Conservation (phyloP, 2,797 vertebrate genomes). For the Sebastes baramenuke region DNA sequence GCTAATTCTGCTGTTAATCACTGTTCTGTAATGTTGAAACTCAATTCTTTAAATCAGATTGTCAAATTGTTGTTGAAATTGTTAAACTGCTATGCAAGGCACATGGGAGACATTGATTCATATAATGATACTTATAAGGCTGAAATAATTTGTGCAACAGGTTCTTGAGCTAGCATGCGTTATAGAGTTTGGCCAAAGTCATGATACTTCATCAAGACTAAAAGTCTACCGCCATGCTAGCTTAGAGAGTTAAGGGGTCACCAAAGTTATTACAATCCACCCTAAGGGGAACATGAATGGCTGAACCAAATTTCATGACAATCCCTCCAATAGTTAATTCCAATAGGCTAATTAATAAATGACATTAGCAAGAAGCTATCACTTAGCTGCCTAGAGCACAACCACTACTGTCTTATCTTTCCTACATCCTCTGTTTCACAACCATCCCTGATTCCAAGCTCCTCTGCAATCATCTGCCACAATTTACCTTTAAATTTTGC, state of each 20-base stretch:
- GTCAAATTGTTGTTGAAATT: background rate
- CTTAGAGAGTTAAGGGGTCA: background rate
- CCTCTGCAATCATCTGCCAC: too few relatives aligned
- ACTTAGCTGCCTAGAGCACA: too few relatives aligned
- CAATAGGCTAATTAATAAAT: too few relatives aligned
- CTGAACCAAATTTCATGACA: background rate
- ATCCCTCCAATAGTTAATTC: background rate
- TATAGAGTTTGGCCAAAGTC: background rate
- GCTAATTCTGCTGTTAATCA: background rate
- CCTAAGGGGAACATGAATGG: background rate
- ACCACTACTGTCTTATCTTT: too few relatives aligned
- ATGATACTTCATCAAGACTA: background rate
- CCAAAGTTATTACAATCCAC: background rate
- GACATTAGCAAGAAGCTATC: too few relatives aligned
- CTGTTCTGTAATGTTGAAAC: background rate
- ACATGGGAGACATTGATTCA: background rate
- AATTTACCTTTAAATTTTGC: too few relatives aligned
- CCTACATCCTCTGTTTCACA: too few relatives aligned
- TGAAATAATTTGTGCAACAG: background rate
- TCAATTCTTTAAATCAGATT: background rate
- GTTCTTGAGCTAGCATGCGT: background rate
- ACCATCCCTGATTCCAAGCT: too few relatives aligned
- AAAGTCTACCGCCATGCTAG: background rate
- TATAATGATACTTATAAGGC: background rate
- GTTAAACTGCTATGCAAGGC: background rate